Conservation (phyloP, 2,888 invertebrate genomes). For the Eristalis tenax region DNA sequence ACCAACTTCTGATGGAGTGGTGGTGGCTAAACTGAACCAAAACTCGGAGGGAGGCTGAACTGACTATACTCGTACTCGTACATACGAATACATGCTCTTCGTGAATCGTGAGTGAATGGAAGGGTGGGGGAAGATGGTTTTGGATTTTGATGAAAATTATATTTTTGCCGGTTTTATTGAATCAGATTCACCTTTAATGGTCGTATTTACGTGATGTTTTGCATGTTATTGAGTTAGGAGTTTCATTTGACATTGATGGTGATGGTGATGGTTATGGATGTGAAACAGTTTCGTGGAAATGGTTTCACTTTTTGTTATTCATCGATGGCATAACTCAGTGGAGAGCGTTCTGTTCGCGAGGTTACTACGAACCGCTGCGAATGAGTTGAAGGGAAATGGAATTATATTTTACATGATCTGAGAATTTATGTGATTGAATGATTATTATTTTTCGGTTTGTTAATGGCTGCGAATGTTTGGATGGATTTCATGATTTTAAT, state of each 20-base stretch:
- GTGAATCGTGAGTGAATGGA: not conserved
- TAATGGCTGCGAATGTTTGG: not conserved
- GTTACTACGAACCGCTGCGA: not conserved
- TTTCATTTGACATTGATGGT: constrained; percentile 57
- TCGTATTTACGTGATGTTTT: constrained; percentile 68
- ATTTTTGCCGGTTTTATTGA: constrained; percentile 61
- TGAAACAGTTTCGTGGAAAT: not conserved
- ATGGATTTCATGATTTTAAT: not conserved
- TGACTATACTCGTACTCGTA: not conserved
- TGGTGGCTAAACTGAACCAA: not conserved
- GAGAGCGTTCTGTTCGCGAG: not conserved
- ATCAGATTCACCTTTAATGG: constrained; percentile 69
- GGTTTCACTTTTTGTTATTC: not conserved
- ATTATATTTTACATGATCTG: not conserved
- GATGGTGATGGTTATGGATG: constrained; percentile 27
- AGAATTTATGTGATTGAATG: not conserved
- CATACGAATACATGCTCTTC: constrained; percentile 17
- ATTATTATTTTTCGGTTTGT: not conserved
- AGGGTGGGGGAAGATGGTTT: not conserved
- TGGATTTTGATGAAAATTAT: constrained; percentile 67
- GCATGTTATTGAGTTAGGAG: constrained; percentile 68
- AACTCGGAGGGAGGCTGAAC: not conserved
- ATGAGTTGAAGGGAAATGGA: not conserved
- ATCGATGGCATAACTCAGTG: not conserved
- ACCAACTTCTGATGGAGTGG: not conserved